These are phyloP conservation scores for Cotesia vestalis DNA, from an alignment of 1,140 invertebrate species.

Conservation along the genomic window DNA sequence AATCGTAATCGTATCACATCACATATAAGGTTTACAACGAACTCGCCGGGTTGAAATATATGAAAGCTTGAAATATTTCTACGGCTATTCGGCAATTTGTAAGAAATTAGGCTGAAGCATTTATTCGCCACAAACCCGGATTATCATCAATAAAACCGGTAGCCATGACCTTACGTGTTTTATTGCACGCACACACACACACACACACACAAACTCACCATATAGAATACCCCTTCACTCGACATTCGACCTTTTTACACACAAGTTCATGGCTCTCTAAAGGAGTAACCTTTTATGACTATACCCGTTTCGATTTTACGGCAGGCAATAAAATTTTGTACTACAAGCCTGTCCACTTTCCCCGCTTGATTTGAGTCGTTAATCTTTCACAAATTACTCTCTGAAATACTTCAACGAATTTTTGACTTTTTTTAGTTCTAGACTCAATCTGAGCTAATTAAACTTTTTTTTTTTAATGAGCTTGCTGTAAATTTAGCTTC, in stretches of 20 bases:
- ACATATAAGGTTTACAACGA: too few species aligned
- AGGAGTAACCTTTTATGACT: neutral
- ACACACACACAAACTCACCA: neutral
- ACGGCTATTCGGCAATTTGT: neutral
- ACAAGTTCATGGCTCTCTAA: neutral
- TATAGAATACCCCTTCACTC: neutral
- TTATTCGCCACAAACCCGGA: constrained; percentile 12
- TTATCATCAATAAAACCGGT: constrained; percentile 21
- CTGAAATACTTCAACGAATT: too few species aligned
- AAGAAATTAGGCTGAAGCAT: neutral
- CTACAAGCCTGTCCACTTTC: neutral
- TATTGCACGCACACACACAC: neutral
- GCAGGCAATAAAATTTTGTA: constrained; percentile 5
- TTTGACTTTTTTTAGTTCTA: too few species aligned
- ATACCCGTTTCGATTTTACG: constrained; percentile 13
- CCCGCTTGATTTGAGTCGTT: too few species aligned
- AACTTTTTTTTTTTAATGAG: too few species aligned
- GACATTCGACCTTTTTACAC: constrained; percentile 20
- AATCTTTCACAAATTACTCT: too few species aligned
- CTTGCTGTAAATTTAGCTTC: too few species aligned
- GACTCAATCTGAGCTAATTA: too few species aligned
- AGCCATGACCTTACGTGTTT: constrained; percentile 27
- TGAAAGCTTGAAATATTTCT: neutral
- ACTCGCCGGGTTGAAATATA: neutral
- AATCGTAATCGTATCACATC: too few species aligned